These are phyloP conservation scores for Rhopalosiphum padi DNA, from an alignment of 1,140 invertebrate genomes.

Conservation along the genomic window DNA sequence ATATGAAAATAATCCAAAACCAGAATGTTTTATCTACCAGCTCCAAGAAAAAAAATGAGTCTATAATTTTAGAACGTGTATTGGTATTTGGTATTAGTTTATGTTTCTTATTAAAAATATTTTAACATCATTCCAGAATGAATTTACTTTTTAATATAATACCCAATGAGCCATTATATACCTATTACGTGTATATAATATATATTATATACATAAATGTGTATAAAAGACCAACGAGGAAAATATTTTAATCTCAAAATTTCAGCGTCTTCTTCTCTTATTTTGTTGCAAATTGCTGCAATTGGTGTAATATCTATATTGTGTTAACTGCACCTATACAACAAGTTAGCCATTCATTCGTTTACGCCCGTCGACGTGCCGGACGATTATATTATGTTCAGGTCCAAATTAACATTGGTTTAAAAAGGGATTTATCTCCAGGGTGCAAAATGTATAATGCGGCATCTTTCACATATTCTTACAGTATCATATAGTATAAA, in stretches of 20 bases:
- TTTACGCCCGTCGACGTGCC: too few species aligned
- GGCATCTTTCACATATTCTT: too few species aligned
- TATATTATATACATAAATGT: not conserved
- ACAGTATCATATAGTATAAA: too few species aligned
- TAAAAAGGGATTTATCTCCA: too few species aligned
- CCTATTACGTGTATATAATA: not conserved
- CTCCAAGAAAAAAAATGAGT: not conserved
- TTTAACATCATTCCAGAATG: not conserved
- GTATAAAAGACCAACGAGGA: not conserved
- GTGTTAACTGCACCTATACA: not conserved
- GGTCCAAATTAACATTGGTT: too few species aligned
- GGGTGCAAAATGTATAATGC: too few species aligned
- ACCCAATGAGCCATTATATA: not conserved
- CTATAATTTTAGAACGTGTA: not conserved
- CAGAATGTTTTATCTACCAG: not conserved
- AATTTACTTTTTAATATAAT: not conserved
- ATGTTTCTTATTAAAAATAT: conserved; percentile 1
- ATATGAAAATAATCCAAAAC: not conserved
- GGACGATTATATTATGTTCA: not conserved
- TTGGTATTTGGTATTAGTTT: not conserved
- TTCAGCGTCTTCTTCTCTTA: not conserved
- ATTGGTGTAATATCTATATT: not conserved
- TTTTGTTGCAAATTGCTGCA: not conserved
- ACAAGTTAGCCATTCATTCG: not conserved
- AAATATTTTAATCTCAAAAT: not conserved